Evolutionary conservation across 1,140 invertebrate genomes (phyloP), one percentile per base, ranked within the genome.

Genomic region (Telenomus remus): DNA sequence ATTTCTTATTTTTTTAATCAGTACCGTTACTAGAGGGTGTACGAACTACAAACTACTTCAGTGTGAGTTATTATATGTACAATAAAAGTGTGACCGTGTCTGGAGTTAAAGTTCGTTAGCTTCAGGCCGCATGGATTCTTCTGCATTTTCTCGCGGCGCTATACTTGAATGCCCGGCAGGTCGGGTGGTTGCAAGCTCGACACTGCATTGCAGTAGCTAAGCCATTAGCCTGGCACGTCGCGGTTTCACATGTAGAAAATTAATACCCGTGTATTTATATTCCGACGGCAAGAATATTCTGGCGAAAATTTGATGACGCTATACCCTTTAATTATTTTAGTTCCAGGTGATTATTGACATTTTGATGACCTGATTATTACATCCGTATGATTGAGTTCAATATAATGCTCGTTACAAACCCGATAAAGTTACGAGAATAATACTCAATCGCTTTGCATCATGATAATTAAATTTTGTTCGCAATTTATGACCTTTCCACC

Each of bases 131-230:
- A 6, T 27, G 54, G 55, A 74, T 63, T 73, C 64, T 74, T 63
- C 43, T 48, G 44, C 65, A 60, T 56, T 70, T 73, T 66, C 72
- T 60, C 64, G 49, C 76, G 60, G 64, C 76, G 66, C 59, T 80
- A n/a, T n/a, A 71, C 76, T 81, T 80, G 80, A 84, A 84, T 82
- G 79, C 76, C 80, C 73, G 71, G 76, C 78, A 83, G 79, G 80
- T 81, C 80, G 79, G 79, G 77, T 71, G 80, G 76, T 73, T 79
- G 78, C 69, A 79, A 81, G 77, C 57, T 72, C 64, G 76, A 65
- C 73, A 84, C 84, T 84, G 84, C 84, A 86, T 81, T 86, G 84
- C 84, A 86, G 84, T 85, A 84, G 78, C 76, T 68, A 59, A 73
- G 74, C 57, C 65, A 64, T 78, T 69, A 73, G 64, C 59, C 66